Percentiles rank a stretch among this genome's conserved stretches.
These are phyloP conservation scores for Gymnarchus niloticus DNA, from an alignment of 2,113 vertebrate genomes.

Conservation along the genomic window DNA sequence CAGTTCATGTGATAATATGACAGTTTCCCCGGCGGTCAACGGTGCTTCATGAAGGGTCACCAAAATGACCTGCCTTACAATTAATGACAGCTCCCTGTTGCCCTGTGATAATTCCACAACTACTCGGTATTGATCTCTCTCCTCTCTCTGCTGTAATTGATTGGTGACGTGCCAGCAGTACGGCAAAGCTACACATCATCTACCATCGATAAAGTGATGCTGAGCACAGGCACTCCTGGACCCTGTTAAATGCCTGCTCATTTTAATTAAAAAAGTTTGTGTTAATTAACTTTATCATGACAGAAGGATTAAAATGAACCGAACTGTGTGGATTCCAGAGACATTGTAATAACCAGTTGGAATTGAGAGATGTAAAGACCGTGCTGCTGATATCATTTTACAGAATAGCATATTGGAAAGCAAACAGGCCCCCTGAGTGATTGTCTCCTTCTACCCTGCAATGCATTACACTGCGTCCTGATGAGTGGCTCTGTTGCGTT, in stretches of 20 bases:
- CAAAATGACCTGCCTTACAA: conserved; percentile 26
- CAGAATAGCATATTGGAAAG: no score
- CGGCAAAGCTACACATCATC: conserved; percentile 2
- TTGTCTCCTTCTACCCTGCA: no score
- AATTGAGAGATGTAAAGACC: no score
- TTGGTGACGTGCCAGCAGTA: conserved; percentile 52
- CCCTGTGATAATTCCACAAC: conserved; percentile 52
- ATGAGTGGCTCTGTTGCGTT: no score
- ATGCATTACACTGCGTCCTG: no score
- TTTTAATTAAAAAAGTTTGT: not conserved
- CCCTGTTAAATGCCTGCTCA: not conserved
- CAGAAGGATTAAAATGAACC: no score
- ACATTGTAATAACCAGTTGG: no score
- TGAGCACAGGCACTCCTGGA: not conserved
- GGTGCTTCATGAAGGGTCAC: conserved; percentile 22
- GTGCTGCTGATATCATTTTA: no score
- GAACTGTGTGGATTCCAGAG: not conserved
- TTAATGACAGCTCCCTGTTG: conserved; percentile 39
- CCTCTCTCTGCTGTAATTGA: conserved; percentile 52
- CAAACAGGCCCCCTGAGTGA: no score
- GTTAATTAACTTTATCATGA: not conserved
- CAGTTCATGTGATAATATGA: conserved; percentile 21
- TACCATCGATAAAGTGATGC: not conserved
- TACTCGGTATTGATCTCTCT: conserved; percentile 51
- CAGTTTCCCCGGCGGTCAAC: not conserved